phyloP scores from a whole-genome alignment of 2,888 invertebrate species.

The Allophyes oxyacanthae region DNA sequence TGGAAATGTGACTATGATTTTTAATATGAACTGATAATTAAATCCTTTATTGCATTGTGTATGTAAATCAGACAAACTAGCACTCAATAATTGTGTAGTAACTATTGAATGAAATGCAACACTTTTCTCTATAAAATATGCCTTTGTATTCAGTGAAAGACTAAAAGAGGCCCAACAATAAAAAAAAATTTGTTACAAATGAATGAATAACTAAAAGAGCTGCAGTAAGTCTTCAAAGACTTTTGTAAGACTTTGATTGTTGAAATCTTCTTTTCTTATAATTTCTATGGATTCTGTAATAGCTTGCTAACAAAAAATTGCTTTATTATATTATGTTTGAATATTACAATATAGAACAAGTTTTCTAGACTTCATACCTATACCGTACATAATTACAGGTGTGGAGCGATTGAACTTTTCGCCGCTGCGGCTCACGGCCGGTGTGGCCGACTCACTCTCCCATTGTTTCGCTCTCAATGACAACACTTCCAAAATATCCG shows the following conservation, averaged over 20 bases:
- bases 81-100: too few relatives aligned
- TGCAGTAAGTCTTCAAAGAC: not conserved
- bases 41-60: too few relatives aligned
- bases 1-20: too few relatives aligned
- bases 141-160: too few relatives aligned
- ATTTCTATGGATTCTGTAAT: slow-evolving; percentile 13
- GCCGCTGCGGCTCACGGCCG: slow-evolving; percentile 6
- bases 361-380: slow-evolving; percentile 35
- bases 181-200: too few relatives aligned
- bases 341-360: slow-evolving; percentile 32
- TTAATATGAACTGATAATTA: not conserved
- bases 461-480: slow-evolving; percentile 72
- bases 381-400: slow-evolving; percentile 38
- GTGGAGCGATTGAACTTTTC: slow-evolving; percentile 50
- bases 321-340: slow-evolving; percentile 22
- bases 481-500: slow-evolving; percentile 77
- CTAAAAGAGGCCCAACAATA: too few relatives aligned
- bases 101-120: too few relatives aligned
- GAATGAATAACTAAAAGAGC: too few relatives aligned
- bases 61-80: too few relatives aligned
- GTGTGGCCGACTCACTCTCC: slow-evolving; percentile 50
- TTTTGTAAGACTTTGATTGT: not conserved
- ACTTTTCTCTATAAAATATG: too few relatives aligned
- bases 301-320: slow-evolving; percentile 30
- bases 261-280: slow-evolving; percentile 4